Base-by-base conservation (phyloP, 2,888 invertebrate species). In the Cecidostiba fungosa region DNA sequence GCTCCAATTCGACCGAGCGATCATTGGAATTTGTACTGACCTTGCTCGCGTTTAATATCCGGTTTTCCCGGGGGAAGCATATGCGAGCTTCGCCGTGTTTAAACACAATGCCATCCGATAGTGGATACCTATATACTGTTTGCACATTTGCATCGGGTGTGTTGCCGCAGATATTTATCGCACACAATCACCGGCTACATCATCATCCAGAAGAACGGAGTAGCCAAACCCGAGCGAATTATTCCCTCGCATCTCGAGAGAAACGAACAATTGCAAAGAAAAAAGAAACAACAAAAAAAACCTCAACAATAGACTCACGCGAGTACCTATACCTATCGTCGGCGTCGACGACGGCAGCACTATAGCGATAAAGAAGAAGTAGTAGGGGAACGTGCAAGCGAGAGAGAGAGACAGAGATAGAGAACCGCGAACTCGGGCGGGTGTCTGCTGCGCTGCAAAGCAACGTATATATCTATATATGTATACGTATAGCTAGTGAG, bases 401-500 rank as follows among this genome's bases (percentile, higher is more conserved):
- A 66, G 26, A 3, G 54, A 66, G 62, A 14, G 62, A 29, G 29
- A 66, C 10, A 26, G 66, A 66, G 66, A 77, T 39, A 77, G 36
- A 62, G 32, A 32, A 6, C 14, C n/a, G 4, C 10, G 43, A 26
- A 70, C 36, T 32, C 74, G 14, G 62, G 16, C 72, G 29, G 47
- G 54, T 39, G 66, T 70, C 69, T 69, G 77, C 69, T 54, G 70
- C 39, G 43, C n/a, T 59, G 54, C 54, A 59, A 69, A 29, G 14
- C 32, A 32, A 26, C 29, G n/a, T 19, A 23, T 12, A 43, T 23
- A n/a, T 12, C 6, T 43, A 12, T 19, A 14, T 43, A n/a, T 19
- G 36, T 43, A 26, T 47, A 26, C 19, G 5, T 32, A 14, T 14
- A 72, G 10, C 32, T 4, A 39, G 19, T 4, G 47, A n/a, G n/a